Evolutionary conservation across 1,140 invertebrate genomes (phyloP).

Genomic region (Planococcus citri): DNA sequence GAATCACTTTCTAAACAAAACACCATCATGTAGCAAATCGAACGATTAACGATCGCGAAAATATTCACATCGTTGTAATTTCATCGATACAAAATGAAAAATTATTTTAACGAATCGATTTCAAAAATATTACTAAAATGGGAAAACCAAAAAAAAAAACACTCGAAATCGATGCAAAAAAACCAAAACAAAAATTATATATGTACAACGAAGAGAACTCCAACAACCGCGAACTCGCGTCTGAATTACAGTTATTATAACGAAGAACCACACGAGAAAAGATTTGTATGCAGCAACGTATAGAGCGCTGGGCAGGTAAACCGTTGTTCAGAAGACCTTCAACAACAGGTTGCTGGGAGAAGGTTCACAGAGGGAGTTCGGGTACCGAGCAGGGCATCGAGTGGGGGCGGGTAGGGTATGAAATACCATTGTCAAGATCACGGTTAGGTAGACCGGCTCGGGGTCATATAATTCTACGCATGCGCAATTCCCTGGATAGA

Average conservation of each 20-base stretch:
- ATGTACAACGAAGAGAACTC: too few relatives aligned
- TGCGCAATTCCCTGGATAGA: slow-evolving; percentile 13
- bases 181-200: too few relatives aligned
- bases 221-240: too few relatives aligned
- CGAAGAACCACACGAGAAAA: slow-evolving; percentile 5
- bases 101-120: too few relatives aligned
- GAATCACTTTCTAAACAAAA: too few relatives aligned
- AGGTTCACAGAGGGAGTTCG: slow-evolving; percentile 18
- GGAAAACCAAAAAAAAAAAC: too few relatives aligned
- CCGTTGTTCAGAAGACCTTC: slow-evolving; percentile 21
- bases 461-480: slow-evolving; percentile 20
- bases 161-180: too few relatives aligned
- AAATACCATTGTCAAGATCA: slow-evolving; percentile 26
- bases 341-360: slow-evolving; percentile 24
- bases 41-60: too few relatives aligned
- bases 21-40: too few relatives aligned
- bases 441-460: slow-evolving; percentile 21
- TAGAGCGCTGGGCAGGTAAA: slow-evolving; percentile 17
- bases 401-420: slow-evolving; percentile 22
- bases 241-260: not conserved
- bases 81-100: too few relatives aligned
- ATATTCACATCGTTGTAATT: too few relatives aligned
- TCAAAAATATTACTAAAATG: too few relatives aligned
- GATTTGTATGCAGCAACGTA: not conserved
- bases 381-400: not conserved